Conservation (phyloP, 1,140 invertebrate species). For the Frieseomelitta varia region DNA sequence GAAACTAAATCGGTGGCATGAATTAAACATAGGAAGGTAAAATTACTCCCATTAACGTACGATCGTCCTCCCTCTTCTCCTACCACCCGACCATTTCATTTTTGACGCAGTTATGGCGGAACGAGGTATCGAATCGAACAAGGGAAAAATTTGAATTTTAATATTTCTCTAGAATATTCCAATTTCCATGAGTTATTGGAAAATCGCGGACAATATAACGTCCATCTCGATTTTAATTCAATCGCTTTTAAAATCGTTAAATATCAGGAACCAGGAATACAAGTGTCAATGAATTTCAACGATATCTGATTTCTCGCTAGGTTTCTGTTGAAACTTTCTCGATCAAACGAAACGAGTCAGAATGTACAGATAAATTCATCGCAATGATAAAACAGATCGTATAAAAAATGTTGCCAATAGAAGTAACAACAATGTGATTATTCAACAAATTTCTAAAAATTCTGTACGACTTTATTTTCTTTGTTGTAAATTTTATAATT, state of each 20-base stretch:
- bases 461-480: too few species aligned
- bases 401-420: too few species aligned
- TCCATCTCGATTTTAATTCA: background rate
- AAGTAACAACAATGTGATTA: background rate
- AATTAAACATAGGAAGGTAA: slow-evolving; percentile 30
- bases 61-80: background rate
- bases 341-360: too few species aligned
- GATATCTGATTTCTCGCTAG: background rate
- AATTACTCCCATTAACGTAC: slow-evolving; percentile 30
- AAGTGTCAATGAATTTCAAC: background rate
- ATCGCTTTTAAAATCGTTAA: background rate
- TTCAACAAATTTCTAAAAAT: background rate
- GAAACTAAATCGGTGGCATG: slow-evolving; percentile 20
- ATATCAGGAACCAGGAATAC: background rate
- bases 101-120: background rate
- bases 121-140: background rate
- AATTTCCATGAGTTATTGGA: background rate
- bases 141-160: slow-evolving; percentile 10
- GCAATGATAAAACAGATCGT: background rate
- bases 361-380: background rate
- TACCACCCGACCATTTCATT: background rate
- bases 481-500: background rate
- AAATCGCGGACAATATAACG: background rate
- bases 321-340: background rate
- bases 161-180: background rate